Base-by-base conservation (phyloP, 2,113 vertebrate species). In the Limnothrissa miodon region DNA sequence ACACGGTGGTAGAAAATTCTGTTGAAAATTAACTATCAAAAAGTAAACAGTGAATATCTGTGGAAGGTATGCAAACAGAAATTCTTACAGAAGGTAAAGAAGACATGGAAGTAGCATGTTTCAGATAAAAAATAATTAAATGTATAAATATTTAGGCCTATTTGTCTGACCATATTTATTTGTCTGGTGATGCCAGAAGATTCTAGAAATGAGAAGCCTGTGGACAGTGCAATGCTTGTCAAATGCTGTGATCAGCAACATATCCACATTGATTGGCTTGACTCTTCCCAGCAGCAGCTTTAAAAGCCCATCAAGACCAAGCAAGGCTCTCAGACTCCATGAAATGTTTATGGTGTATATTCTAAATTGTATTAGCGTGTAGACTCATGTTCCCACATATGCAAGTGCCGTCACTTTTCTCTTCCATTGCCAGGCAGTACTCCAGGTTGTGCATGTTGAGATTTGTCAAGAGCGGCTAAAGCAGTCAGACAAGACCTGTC, bases 241-340 rank as follows among this genome's bases (percentile, higher is more conserved):
- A 89, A 91, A 90, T 87, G 88, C 90, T 88, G 83, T 81, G 87
- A 89, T 87, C 66, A 89, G 83, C 85, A 81, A 84, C 45, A 85
- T 89, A 89, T 90, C 89, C 89, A 88, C 66, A 81, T 7, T 80
- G 45, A 85, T 85, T 87, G 85, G 85, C 85, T 39, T 70, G 42
- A 29, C 80, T 36, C 36, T 29, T 53, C 81, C 78, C 62, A 45
- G 70, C 82, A 66, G 70, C n/a, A 70, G 79, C 83, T 51, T 91
- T 93, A 90, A 93, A 90, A 93, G 92, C 89, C 89, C 88, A 89
- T 91, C 86, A 90, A 82, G 85, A 80, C 83, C 83, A 19, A 79
- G 80, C 86, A 81, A 62, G 83, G 91, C 92, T 93, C 92, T 94
- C 93, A 93, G 90, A 81, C 90, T 85, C 86, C 91, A 90, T 92